Evolutionary conservation across 2,797 vertebrate species (phyloP).

Genomic region (Agapornis canus): DNA sequence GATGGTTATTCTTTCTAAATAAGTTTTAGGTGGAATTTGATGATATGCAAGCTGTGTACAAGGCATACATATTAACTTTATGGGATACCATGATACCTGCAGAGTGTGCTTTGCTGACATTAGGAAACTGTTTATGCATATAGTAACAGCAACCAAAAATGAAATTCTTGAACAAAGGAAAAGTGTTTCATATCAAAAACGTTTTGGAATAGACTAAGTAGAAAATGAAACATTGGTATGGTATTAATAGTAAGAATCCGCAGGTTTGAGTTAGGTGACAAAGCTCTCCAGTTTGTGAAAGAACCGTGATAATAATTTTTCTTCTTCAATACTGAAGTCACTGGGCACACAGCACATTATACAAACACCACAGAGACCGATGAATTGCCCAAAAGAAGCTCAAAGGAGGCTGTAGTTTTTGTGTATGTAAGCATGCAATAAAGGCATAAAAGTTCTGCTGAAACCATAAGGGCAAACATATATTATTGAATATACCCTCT

Average conservation of each 20-base stretch:
- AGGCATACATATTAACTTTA: not conserved
- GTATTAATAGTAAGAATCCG: not conserved
- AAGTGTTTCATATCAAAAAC: not conserved
- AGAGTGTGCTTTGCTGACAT: not conserved
- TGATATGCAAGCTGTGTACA: not conserved
- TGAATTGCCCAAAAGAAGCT: rapidly evolving
- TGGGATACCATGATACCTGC: not conserved
- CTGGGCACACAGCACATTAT: rapidly evolving
- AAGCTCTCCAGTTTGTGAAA: not conserved
- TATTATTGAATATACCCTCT: not conserved
- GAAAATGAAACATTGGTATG: not conserved
- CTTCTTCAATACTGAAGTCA: not conserved
- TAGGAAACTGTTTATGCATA: not conserved
- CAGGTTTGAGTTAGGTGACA: not conserved
- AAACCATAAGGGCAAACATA: not conserved
- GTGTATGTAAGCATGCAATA: rapidly evolving
- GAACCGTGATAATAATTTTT: not conserved
- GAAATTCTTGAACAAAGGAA: not conserved
- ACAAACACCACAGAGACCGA: rapidly evolving
- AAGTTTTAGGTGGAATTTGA: not conserved
- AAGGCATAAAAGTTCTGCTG: not conserved
- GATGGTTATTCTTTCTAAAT: not conserved
- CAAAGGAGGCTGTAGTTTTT: not conserved
- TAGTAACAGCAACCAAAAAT: not conserved
- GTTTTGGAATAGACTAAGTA: not conserved